These are phyloP conservation scores for Etia nguti DNA, from an alignment of 2,113 vertebrate genomes.

Conservation along the genomic window DNA sequence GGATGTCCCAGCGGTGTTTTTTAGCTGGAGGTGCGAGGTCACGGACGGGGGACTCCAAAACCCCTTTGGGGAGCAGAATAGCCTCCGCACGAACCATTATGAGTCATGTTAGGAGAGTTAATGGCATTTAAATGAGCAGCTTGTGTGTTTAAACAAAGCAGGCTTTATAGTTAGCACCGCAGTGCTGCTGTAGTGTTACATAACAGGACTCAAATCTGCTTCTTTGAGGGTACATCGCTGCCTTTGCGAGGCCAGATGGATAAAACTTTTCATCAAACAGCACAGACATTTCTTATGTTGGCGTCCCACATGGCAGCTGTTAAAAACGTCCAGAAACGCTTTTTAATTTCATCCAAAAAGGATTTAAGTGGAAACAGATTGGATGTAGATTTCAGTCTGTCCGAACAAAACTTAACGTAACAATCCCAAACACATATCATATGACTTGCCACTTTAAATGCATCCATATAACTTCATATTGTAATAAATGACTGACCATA, in stretches of 20 bases:
- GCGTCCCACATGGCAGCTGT: background rate
- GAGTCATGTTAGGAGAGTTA: slow-evolving; percentile 16
- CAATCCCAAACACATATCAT: background rate
- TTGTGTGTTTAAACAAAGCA: slow-evolving; percentile 4
- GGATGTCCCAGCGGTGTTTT: background rate
- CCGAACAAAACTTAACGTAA: background rate
- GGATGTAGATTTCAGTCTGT: background rate
- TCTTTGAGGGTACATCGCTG: background rate
- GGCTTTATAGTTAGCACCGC: background rate
- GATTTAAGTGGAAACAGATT: background rate
- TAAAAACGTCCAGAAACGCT: background rate
- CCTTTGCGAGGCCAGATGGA: background rate
- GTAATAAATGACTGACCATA: background rate
- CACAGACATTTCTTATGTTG: background rate
- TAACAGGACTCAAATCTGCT: background rate
- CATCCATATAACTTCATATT: background rate
- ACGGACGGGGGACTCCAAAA: background rate
- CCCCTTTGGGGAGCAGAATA: background rate
- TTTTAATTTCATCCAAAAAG: background rate
- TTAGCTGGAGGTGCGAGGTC: background rate
- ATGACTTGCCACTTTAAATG: background rate
- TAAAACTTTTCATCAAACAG: background rate
- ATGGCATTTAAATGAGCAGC: slow-evolving; percentile 26
- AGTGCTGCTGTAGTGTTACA: background rate
- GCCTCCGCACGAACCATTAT: background rate